Evolutionary conservation across 2,797 vertebrate species (phyloP).

Genomic region (Prunella strophiata): DNA sequence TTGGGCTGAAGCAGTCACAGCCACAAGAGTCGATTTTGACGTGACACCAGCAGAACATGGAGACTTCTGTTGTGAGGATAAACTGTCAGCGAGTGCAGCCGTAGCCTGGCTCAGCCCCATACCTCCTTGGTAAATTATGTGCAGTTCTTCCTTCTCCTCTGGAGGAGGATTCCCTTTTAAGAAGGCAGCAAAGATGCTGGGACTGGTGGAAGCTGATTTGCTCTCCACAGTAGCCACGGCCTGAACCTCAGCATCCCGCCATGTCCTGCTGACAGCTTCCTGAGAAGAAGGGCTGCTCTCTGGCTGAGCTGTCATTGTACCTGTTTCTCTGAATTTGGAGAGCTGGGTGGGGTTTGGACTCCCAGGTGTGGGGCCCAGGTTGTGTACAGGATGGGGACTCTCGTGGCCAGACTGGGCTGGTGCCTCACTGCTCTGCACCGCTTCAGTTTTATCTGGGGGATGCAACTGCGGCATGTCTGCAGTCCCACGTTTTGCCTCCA

Average conservation of each 20-base stretch:
- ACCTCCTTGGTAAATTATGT: conserved; percentile 73
- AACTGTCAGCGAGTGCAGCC: conserved; percentile 1
- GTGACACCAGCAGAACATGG: not conserved
- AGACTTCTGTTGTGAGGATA: not conserved
- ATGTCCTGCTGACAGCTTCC: conserved; percentile 51
- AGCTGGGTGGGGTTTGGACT: not conserved
- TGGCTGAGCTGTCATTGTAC: conserved; percentile 88
- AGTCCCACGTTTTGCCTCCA: not conserved
- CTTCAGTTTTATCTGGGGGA: not conserved
- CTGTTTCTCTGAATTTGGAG: conserved; percentile 84
- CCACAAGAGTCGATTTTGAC: conserved; percentile 9
- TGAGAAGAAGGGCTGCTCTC: conserved; percentile 39
- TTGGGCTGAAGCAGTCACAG: conserved; percentile 45
- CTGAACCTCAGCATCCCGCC: conserved; percentile 90
- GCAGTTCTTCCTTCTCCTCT: conserved; percentile 76
- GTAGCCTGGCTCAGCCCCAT: conserved; percentile 20
- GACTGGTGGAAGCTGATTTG: conserved; percentile 90
- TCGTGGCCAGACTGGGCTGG: not conserved
- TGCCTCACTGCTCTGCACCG: fast-evolving
- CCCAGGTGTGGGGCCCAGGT: not conserved
- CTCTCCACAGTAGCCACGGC: conserved; percentile 85
- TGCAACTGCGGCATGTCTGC: not conserved
- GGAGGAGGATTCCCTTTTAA: conserved; percentile 63
- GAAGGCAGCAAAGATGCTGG: conserved; percentile 82
- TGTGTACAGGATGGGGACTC: not conserved